Evolutionary conservation across 2,888 invertebrate species (phyloP), one percentile per base, ranked within the genome.

Genomic region (Drosophila borealis): DNA sequence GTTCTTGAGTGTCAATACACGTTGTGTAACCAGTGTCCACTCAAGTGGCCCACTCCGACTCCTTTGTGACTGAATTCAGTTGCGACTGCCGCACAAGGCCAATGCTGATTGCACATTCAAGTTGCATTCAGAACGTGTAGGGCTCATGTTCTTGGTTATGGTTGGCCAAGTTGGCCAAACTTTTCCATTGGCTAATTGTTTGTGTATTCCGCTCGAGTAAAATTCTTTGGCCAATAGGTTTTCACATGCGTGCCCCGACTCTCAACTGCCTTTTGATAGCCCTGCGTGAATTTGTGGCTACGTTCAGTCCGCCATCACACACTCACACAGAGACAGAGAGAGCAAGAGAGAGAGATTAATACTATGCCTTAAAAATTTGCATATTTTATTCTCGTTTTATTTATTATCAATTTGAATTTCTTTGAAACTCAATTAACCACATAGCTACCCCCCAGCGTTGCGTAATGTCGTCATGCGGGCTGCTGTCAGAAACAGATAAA

Each of bases 401-500:
- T 39, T 63, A 49, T 36, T 11, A 34, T 49, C 41, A 48, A 77
- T 72, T 60, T 56, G 29, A 66, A 67, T 65, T 49, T 29, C 17
- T 63, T 51, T 63, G 46, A 19, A 59, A 54, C 29, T n/a, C 66
- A 76, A 66, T 63, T 59, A 50, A 19, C 4, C 39, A 8, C 21
- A 2, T 1, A 6, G 9, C 14, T 3, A 6, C 10, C 11, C 14
- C 10, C 37, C 6, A 4, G 10, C 14, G 9, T 4, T 11, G 25
- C 21, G 21, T 39, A 48, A 37, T 69, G 55, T 56, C 63, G 45
- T 42, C 39, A 45, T 49, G 17, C 17, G 33, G 17, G n/a, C 5
- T 8, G 45, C 61, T 82, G 80, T 79, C 86, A 67, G 45, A 64
- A 69, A 48, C 80, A 80, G 74, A 61, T 50, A 34, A 64, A 49